Conservation (phyloP, 1,140 invertebrate genomes). For the Centruroides vittatus region DNA sequence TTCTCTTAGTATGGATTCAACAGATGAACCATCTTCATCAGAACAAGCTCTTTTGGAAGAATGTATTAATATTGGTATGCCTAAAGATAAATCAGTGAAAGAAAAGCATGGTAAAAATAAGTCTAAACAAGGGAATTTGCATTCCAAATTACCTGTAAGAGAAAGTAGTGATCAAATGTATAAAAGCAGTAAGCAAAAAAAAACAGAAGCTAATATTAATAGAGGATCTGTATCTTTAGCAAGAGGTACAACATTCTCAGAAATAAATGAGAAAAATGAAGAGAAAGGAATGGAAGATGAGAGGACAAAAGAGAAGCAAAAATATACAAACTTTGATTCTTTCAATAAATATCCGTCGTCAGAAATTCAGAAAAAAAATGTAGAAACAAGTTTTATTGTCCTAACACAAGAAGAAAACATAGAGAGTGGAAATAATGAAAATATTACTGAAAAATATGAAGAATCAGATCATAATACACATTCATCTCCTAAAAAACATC, state of each 20-base stretch:
- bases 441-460: too few species aligned
- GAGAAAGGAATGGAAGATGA: conserved; percentile 13
- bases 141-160: background rate
- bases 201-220: background rate
- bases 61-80: conserved; percentile 1
- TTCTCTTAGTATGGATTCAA: background rate
- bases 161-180: background rate
- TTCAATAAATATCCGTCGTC: too few species aligned
- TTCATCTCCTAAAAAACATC: too few species aligned
- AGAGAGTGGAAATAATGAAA: too few species aligned
- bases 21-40: background rate
- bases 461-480: too few species aligned
- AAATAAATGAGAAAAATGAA: conserved; percentile 4
- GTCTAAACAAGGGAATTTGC: background rate
- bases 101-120: too few species aligned
- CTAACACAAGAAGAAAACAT: too few species aligned
- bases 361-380: too few species aligned
- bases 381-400: too few species aligned
- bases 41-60: conserved; percentile 4
- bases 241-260: background rate
- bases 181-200: background rate
- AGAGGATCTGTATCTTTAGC: too few species aligned
- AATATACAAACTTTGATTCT: background rate
- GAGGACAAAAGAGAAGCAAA: conserved; percentile 7
- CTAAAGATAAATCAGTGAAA: background rate